These are phyloP conservation scores for Columba guinea DNA, from an alignment of 2,797 vertebrate genomes.

Conservation along the genomic window DNA sequence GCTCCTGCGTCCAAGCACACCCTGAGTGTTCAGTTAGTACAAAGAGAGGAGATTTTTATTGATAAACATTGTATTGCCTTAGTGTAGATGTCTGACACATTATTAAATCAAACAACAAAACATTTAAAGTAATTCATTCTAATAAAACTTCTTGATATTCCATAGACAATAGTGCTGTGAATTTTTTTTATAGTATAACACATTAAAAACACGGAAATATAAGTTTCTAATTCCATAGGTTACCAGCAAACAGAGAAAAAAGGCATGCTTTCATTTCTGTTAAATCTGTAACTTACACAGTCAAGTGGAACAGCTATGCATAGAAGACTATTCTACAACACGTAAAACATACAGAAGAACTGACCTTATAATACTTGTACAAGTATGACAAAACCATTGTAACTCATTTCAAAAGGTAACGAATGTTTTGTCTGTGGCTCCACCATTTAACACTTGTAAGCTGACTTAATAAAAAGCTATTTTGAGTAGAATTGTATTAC, in stretches of 20 bases:
- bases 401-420: constrained; percentile 59
- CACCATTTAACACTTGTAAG: constrained; percentile 22
- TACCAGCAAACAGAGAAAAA: constrained; percentile 66
- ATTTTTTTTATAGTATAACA: constrained; percentile 61
- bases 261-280: constrained; percentile 57
- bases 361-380: constrained; percentile 57
- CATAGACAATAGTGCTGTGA: constrained; percentile 62
- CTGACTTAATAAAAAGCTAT: neutral
- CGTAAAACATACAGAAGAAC: constrained; percentile 59
- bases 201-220: constrained; percentile 68
- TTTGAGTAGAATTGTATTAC: neutral
- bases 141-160: constrained; percentile 64
- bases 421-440: constrained; percentile 61
- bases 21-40: constrained; percentile 40
- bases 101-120: constrained; percentile 67
- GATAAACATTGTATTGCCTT: constrained; percentile 63
- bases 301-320: constrained; percentile 52
- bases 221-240: constrained; percentile 60
- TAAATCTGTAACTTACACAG: constrained; percentile 57
- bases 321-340: constrained; percentile 45
- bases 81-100: constrained; percentile 42
- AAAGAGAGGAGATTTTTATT: constrained; percentile 55
- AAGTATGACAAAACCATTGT: constrained; percentile 54
- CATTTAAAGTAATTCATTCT: constrained; percentile 63
- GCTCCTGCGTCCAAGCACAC: neutral